These are phyloP conservation scores for Lamellibrachia satsuma DNA, from an alignment of 2,888 invertebrate genomes.

Conservation along the genomic window DNA sequence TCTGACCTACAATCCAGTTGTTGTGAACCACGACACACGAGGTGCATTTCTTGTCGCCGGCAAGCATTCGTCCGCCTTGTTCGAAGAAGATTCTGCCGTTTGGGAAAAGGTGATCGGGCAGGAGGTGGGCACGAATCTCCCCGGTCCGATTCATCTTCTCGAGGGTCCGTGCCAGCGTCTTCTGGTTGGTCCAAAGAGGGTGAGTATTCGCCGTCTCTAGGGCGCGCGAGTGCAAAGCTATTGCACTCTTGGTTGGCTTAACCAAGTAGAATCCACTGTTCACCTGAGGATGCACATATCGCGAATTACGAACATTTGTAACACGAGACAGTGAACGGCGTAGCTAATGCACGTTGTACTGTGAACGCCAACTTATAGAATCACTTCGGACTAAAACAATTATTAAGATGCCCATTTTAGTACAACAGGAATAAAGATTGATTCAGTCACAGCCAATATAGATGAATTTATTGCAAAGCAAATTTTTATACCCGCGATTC, in stretches of 20 bases:
- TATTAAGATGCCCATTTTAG: too few species aligned
- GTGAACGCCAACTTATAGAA: too few species aligned
- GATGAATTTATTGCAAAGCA: too few species aligned
- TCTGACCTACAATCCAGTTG: not conserved
- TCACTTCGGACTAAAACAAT: too few species aligned
- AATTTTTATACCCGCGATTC: too few species aligned
- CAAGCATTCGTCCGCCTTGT: conserved; percentile 27
- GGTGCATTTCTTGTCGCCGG: conserved; percentile 27
- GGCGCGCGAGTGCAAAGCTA: conserved; percentile 31
- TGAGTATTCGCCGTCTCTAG: conserved; percentile 8
- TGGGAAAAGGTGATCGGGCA: conserved; percentile 21
- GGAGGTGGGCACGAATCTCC: not conserved
- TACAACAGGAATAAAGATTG: too few species aligned
- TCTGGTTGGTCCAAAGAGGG: conserved; percentile 32
- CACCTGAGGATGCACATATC: not conserved
- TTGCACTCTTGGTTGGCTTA: conserved; percentile 31
- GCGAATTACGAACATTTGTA: not conserved
- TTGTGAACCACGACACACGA: conserved; percentile 35
- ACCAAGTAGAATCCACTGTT: conserved; percentile 39
- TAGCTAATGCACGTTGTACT: too few species aligned
- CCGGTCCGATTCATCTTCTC: conserved; percentile 25
- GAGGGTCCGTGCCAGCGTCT: conserved; percentile 29
- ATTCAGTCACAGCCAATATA: too few species aligned
- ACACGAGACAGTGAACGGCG: not conserved
- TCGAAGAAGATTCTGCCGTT: conserved; percentile 29